Percentiles rank a stretch among this genome's conserved stretches.
phyloP scores from a whole-genome alignment of 1,140 invertebrate species.

The Epicauta chinensis region DNA sequence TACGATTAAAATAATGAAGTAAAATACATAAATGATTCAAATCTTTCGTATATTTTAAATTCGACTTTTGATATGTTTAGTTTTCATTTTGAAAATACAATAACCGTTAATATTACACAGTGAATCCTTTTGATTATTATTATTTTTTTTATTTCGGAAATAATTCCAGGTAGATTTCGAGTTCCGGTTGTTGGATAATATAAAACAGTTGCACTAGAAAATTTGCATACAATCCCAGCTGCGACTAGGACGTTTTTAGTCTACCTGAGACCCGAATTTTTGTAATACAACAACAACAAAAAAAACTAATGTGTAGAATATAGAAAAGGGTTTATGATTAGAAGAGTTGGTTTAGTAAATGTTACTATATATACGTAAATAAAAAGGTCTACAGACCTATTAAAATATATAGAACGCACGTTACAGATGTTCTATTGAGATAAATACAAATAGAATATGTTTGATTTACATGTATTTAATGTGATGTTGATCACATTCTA shows the following conservation, averaged over 20 bases:
- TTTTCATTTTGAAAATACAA: no score
- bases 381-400: no score
- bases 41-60: no score
- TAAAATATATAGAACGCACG: constrained; percentile 4
- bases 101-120: no score
- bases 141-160: constrained; percentile 3
- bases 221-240: constrained; percentile 35
- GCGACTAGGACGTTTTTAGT: constrained; percentile 1
- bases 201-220: constrained; percentile 27
- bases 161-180: constrained; percentile 18
- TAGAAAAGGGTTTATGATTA: constrained; percentile 25
- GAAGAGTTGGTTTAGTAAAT: constrained; percentile 12
- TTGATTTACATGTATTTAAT: background rate
- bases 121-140: no score
- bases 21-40: no score
- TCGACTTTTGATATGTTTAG: no score
- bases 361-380: background rate
- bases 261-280: constrained; percentile 25
- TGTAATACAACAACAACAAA: constrained; percentile 5
- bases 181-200: constrained; percentile 27
- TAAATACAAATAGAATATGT: constrained; percentile 12
- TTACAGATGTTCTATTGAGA: constrained; percentile 23
- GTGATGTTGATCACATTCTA: constrained; percentile 17
- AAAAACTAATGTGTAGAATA: constrained; percentile 4
- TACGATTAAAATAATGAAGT: no score